Conservation (phyloP, 2,888 invertebrate genomes). For the Atrina japonica region DNA sequence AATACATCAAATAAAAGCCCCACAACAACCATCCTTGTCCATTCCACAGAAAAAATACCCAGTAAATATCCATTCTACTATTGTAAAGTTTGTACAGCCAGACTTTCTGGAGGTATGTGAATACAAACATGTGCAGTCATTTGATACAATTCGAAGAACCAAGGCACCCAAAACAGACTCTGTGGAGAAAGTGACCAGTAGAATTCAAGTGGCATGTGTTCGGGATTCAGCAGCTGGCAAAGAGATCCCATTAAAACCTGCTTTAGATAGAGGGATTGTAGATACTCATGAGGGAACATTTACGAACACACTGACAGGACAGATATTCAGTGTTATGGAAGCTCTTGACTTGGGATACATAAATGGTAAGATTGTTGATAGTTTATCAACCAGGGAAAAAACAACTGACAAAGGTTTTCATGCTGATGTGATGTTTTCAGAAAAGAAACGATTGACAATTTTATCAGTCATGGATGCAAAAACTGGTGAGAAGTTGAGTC, state of each 20-base stretch:
- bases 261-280: slow-evolving; percentile 72
- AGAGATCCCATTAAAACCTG: slow-evolving; percentile 61
- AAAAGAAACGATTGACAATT: slow-evolving; percentile 71
- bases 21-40: too few relatives aligned
- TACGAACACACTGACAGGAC: slow-evolving; percentile 91
- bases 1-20: too few relatives aligned
- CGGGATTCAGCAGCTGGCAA: slow-evolving; percentile 64
- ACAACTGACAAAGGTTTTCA: slow-evolving; percentile 64
- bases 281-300: slow-evolving; percentile 86
- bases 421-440: slow-evolving; percentile 71
- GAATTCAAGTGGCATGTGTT: slow-evolving; percentile 66
- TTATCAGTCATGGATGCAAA: slow-evolving; percentile 84
- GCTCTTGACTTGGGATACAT: slow-evolving; percentile 89
- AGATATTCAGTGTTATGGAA: slow-evolving; percentile 89
- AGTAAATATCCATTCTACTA: slow-evolving; percentile 47
- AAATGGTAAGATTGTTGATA: slow-evolving; percentile 68
- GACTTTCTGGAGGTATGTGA: slow-evolving; percentile 65
- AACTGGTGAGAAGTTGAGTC: slow-evolving; percentile 91
- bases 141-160: slow-evolving; percentile 2
- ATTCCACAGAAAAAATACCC: slow-evolving; percentile 7
- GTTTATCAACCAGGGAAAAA: slow-evolving; percentile 67
- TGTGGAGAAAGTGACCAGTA: slow-evolving; percentile 52
- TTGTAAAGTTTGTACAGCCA: slow-evolving; percentile 52
- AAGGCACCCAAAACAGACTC: slow-evolving; percentile 14
- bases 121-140: slow-evolving; percentile 41